Conservation (phyloP, 1,140 invertebrate genomes). For the Solenopsis invicta region DNA sequence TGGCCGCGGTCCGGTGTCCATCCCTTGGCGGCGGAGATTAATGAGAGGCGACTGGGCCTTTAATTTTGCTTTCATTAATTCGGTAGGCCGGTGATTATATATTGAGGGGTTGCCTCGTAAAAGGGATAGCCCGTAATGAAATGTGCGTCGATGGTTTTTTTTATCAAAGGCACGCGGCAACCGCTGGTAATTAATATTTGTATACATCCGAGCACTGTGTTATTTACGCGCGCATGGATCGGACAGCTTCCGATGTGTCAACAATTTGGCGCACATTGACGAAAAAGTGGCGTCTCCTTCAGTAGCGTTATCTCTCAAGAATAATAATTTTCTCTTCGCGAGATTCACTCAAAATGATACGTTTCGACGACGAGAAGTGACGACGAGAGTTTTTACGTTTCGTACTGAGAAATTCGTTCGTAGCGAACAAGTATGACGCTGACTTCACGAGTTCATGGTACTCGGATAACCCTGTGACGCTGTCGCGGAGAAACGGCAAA, state of each 20-base stretch:
- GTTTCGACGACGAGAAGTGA: conserved; percentile 5
- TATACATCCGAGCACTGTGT: conserved; percentile 30
- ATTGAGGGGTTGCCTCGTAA: conserved; percentile 64
- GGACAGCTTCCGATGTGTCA: not conserved
- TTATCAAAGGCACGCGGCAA: conserved; percentile 59
- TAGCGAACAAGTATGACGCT: conserved; percentile 38
- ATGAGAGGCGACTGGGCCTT: conserved; percentile 74
- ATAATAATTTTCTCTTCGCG: not conserved
- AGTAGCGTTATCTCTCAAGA: not conserved
- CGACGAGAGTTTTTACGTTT: conserved; percentile 48
- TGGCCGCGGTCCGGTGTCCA: conserved; percentile 9
- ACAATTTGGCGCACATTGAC: not conserved
- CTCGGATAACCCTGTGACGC: conserved; percentile 64
- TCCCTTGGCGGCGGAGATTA: conserved; percentile 66
- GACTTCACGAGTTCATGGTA: conserved; percentile 69
- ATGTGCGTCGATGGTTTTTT: conserved; percentile 63
- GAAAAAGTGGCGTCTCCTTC: not conserved
- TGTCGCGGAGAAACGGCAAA: conserved; percentile 67
- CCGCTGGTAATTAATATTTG: conserved; percentile 55
- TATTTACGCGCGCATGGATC: conserved; percentile 26
- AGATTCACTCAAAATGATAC: conserved; percentile 1
- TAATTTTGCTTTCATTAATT: conserved; percentile 77
- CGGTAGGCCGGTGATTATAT: conserved; percentile 73
- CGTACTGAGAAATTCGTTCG: conserved; percentile 13
- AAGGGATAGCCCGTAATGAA: conserved; percentile 63